Evolutionary conservation across 37 sponge, comb jelly and placozoan genomes (phyloP).

Genomic region (Chondrosia reniformis): DNA sequence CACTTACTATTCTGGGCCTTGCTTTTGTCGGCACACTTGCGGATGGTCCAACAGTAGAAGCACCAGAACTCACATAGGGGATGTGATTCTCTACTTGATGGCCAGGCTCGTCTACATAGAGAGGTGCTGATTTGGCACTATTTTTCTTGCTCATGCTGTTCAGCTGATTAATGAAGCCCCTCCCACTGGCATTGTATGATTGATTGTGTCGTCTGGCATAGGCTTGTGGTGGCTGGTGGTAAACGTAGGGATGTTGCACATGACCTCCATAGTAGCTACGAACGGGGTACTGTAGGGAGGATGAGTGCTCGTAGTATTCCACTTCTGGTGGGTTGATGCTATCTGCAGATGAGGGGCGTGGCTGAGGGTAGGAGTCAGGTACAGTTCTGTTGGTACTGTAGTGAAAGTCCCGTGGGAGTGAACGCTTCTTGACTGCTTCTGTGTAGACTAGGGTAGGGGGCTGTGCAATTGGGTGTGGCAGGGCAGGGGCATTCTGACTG

Average conservation of each 20-base stretch:
- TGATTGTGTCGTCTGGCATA: neutral
- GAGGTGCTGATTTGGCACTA: slow-evolving; percentile 6
- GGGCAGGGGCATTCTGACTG: neutral
- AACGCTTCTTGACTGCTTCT: neutral
- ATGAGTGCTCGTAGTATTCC: neutral
- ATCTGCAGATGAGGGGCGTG: neutral
- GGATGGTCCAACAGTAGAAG: no score
- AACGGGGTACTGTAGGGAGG: neutral
- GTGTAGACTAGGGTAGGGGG: no score
- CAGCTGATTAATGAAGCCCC: neutral
- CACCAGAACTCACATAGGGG: no score
- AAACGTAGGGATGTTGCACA: neutral
- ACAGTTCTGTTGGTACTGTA: neutral
- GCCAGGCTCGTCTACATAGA: neutral
- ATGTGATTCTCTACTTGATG: neutral
- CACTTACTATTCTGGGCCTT: no score
- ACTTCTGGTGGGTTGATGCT: neutral
- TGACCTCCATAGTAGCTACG: neutral
- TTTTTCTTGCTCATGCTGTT: neutral
- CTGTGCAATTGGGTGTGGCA: neutral
- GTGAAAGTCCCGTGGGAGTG: neutral
- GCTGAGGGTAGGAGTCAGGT: slow-evolving; percentile 2
- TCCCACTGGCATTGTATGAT: neutral
- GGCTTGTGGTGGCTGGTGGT: neutral
- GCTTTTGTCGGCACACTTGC: no score